Conservation (phyloP, 1,140 invertebrate genomes). For the Phenacoccus solenopsis region DNA sequence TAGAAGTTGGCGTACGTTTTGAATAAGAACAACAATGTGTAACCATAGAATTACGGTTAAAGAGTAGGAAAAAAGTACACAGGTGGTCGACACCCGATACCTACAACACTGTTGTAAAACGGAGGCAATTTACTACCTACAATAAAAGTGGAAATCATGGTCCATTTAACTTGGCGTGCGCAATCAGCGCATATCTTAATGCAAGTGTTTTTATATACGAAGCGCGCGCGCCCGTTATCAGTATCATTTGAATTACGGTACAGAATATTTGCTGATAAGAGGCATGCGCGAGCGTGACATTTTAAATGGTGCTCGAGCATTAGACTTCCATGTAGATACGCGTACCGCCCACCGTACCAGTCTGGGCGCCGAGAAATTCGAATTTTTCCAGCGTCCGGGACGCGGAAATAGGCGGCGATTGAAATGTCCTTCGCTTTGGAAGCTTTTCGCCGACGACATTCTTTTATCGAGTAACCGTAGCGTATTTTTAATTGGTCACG, state of each 20-base stretch:
- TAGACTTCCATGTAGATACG: too few relatives aligned
- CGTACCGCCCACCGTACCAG: too few relatives aligned
- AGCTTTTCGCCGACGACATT: too few relatives aligned
- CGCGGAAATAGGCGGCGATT: too few relatives aligned
- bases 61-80: neutral
- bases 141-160: constrained; percentile 14
- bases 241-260: neutral
- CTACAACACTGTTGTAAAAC: constrained; percentile 10
- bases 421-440: too few relatives aligned
- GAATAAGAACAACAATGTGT: neutral
- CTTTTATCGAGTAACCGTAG: too few relatives aligned
- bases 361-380: too few relatives aligned
- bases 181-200: constrained; percentile 17
- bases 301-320: too few relatives aligned
- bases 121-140: constrained; percentile 12
- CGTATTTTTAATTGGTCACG: neutral
- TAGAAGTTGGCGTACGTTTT: neutral
- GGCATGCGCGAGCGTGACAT: neutral
- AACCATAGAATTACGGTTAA: neutral
- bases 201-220: constrained; percentile 6
- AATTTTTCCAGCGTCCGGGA: too few relatives aligned
- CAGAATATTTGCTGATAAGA: neutral
- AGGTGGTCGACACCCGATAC: constrained; percentile 10
- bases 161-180: constrained; percentile 14
- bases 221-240: neutral